Evolutionary conservation across 2,888 invertebrate genomes (phyloP).

Genomic region (Kryphioiulus occultus): DNA sequence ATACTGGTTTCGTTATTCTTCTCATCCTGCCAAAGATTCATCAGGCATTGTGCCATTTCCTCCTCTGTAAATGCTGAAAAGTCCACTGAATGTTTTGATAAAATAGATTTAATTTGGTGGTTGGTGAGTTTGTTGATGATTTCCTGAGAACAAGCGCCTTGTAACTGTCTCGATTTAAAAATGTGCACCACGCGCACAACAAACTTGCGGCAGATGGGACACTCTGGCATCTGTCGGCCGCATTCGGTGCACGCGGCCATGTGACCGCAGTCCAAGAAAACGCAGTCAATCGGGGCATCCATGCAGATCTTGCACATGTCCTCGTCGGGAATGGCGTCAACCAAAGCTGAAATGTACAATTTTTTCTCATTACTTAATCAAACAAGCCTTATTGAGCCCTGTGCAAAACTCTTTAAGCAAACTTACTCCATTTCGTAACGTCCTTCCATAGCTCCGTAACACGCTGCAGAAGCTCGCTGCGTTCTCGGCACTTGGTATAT

Average conservation of each 20-base stretch:
- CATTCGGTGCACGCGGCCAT: constrained; percentile 89
- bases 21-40: constrained; percentile 70
- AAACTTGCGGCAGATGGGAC: constrained; percentile 91
- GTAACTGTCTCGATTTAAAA: constrained; percentile 61
- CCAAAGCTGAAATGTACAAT: not conserved
- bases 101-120: constrained; percentile 73
- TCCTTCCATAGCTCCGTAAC: constrained; percentile 78
- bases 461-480: constrained; percentile 79
- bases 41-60: constrained; percentile 79
- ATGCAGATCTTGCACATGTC: constrained; percentile 93
- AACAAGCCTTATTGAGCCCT: not conserved
- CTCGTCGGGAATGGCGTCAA: constrained; percentile 68
- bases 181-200: constrained; percentile 87
- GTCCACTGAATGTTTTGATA: constrained; percentile 83
- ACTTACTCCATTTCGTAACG: constrained; percentile 63
- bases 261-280: constrained; percentile 92
- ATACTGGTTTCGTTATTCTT: constrained; percentile 59
- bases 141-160: not conserved
- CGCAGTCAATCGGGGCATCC: constrained; percentile 92
- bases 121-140: not conserved
- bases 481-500: constrained; percentile 88
- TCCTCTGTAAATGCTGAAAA: constrained; percentile 86
- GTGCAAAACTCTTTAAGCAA: not conserved
- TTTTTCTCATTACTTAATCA: not conserved
- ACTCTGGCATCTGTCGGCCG: constrained; percentile 85